Evolutionary conservation across 2,797 vertebrate genomes (phyloP).

Genomic region (Anguilla marmorata): DNA sequence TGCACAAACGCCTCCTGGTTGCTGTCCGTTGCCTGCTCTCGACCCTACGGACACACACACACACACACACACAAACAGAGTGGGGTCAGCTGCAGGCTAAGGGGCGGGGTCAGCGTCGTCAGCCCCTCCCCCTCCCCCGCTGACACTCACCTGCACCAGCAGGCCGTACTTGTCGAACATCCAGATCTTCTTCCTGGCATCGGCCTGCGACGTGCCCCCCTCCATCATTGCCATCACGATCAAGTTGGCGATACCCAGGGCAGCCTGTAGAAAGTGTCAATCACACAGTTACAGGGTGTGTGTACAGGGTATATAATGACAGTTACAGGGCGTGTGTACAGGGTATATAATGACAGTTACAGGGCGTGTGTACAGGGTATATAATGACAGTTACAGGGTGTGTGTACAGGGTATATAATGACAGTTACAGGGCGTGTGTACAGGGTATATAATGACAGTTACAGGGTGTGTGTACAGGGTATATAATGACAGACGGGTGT

Average conservation of each 20-base stretch:
- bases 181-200: slow-evolving; percentile 86
- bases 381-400: no score
- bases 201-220: slow-evolving; percentile 73
- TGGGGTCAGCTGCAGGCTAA: not conserved
- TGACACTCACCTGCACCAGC: slow-evolving; percentile 79
- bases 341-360: no score
- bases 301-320: no score
- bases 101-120: not conserved
- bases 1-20: slow-evolving; percentile 89
- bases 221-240: slow-evolving; percentile 96
- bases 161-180: slow-evolving; percentile 93
- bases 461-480: not conserved
- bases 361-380: not conserved
- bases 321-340: no score
- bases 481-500: not conserved
- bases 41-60: slow-evolving; percentile 66
- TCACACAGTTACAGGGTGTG: not conserved
- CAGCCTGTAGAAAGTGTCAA: slow-evolving; percentile 74
- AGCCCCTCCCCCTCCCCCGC: not conserved
- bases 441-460: not conserved
- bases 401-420: no score
- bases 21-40: slow-evolving; percentile 72
- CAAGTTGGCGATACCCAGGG: slow-evolving; percentile 93
- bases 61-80: slow-evolving; percentile 18
- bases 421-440: no score